Evolutionary conservation across 2,113 vertebrate genomes (phyloP), one percentile per base, ranked within the genome.

Genomic region (Motacilla tschutschensis): DNA sequence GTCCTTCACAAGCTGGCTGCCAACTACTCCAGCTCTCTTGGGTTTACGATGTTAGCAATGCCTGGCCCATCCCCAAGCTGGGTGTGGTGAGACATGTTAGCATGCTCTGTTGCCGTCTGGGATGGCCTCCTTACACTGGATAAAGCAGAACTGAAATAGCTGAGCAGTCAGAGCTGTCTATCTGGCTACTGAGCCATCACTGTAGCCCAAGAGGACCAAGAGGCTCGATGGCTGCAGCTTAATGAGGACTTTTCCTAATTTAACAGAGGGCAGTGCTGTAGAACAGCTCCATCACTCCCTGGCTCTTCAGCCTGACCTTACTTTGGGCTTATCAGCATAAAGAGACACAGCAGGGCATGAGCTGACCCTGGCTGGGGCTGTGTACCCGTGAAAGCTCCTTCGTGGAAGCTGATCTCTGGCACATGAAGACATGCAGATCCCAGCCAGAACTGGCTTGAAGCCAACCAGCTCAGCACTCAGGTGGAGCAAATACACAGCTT

Each of bases 21-120:
- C 58, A 16, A 18, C 24, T 2, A 1, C 36, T 75, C 14, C 24
- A 67, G 9, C 9, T 71, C 1, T 33, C 11, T 9, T n/a, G 33
- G 9, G 7, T 66, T 50, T 81, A 33, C 63, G 66, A 16, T 35
- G 16, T 18, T 62, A 74, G 21, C 19, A 19, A 17, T 26, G n/a
- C 12, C 76, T n/a, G 65, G 46, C 51, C 35, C 1, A 0, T 58
- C 60, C 38, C 8, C 36, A 43, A 1, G 24, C 0, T 7, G 24
- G 24, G 29, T 26, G 2, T 15, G 7, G n/a, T 10, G 19, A 83
- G 19, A 48, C 24, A 17, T 4, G 10, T 20, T 9, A 41, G 10
- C 13, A 48, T 1, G 0, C 3, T 36, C 9, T n/a, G 19, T 19
- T 79, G 17, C 31, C 5, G 8, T 40, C 24, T 73, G 33, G 47